These are phyloP conservation scores for Speoplatyrhinus poulsoni DNA, from an alignment of 2,113 vertebrate species.

Conservation along the genomic window DNA sequence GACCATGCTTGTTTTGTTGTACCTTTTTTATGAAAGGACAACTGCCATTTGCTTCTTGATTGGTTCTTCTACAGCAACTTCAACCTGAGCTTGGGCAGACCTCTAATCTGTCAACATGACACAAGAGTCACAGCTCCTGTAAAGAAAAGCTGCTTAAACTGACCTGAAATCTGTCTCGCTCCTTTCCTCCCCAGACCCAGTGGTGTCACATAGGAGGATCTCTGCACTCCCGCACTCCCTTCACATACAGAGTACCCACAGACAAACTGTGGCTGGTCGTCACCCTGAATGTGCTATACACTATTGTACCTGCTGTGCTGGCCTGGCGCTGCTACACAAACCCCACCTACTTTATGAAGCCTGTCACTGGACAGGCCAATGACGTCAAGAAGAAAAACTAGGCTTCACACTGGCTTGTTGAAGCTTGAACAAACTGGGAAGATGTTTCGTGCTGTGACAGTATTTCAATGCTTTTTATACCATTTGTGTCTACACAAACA, in stretches of 20 bases:
- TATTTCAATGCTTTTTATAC: constrained; percentile 25
- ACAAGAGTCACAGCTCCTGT: too few species aligned
- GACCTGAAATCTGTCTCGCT: too few species aligned
- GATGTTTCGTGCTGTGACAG: constrained; percentile 20
- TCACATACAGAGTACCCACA: constrained; percentile 88
- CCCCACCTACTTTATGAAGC: constrained; percentile 80
- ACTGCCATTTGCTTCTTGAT: too few species aligned
- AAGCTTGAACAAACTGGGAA: constrained; percentile 1
- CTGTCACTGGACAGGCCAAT: constrained; percentile 28
- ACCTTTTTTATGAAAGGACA: too few species aligned
- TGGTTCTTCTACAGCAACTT: too few species aligned
- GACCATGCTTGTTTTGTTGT: too few species aligned
- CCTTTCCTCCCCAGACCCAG: constrained; percentile 78
- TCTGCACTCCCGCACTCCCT: constrained; percentile 85
- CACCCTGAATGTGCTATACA: constrained; percentile 77
- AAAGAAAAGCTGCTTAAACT: too few species aligned
- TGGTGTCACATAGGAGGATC: constrained; percentile 90
- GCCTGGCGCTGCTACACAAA: constrained; percentile 78
- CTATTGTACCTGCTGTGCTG: constrained; percentile 76
- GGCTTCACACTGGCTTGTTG: constrained; percentile 4
- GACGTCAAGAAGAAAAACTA: constrained; percentile 81
- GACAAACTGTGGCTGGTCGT: constrained; percentile 80
- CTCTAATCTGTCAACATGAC: too few species aligned
- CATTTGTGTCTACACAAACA: constrained; percentile 24
- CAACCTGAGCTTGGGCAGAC: too few species aligned